These are phyloP conservation scores for Erebia ligea DNA, from an alignment of 2,888 invertebrate species.

Conservation along the genomic window DNA sequence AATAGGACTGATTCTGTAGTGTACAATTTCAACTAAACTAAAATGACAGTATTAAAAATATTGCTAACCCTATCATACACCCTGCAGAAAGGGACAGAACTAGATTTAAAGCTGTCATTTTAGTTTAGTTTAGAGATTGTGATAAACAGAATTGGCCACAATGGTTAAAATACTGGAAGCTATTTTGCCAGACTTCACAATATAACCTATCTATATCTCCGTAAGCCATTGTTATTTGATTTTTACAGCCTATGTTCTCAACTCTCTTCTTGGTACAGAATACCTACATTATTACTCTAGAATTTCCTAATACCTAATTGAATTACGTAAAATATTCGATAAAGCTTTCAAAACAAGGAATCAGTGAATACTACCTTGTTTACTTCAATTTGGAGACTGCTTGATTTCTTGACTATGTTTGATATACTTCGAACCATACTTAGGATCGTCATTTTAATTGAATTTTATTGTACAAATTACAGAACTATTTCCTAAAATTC, in stretches of 20 bases:
- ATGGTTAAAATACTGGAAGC: too few species aligned
- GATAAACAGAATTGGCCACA: too few species aligned
- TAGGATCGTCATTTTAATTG: conserved; percentile 65
- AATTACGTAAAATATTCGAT: conserved; percentile 31
- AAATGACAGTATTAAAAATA: too few species aligned
- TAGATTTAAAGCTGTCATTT: too few species aligned
- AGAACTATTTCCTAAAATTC: background rate
- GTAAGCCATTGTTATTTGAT: background rate
- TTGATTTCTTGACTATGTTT: conserved; percentile 55
- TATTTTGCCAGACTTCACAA: too few species aligned
- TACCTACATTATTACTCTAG: background rate
- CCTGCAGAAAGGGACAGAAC: too few species aligned
- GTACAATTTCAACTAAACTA: too few species aligned
- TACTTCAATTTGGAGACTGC: conserved; percentile 62
- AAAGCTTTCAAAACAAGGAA: conserved; percentile 13
- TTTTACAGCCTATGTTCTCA: background rate
- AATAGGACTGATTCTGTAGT: too few species aligned
- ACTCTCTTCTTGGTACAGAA: background rate
- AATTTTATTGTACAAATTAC: conserved; percentile 34
- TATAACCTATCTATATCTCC: background rate
- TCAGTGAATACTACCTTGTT: conserved; percentile 45
- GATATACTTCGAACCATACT: conserved; percentile 61
- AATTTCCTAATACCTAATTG: conserved; percentile 11
- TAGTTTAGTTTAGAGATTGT: too few species aligned
- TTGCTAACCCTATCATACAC: too few species aligned